Percentiles rank a stretch among this genome's conserved stretches.
Evolutionary conservation across 2,113 vertebrate genomes (phyloP).

Genomic region (Oncorhynchus nerka): DNA sequence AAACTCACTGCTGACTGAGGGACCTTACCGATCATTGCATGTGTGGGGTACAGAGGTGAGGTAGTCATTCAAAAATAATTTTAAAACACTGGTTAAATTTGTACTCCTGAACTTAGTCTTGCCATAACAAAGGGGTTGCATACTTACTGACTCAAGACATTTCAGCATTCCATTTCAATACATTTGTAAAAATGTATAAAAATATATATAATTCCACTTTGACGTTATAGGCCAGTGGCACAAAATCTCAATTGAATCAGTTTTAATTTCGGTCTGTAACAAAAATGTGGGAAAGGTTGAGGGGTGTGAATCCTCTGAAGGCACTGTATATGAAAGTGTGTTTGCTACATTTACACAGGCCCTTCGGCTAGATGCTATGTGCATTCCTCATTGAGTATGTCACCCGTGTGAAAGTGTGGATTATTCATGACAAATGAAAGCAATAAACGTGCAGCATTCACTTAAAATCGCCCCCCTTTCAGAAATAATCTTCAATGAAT

Average conservation of each 20-base stretch:
- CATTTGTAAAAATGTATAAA: too few species aligned
- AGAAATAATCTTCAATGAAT: conserved; percentile 25
- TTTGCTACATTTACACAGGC: background rate
- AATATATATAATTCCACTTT: too few species aligned
- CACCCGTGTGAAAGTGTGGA: background rate
- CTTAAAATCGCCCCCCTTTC: conserved; percentile 1
- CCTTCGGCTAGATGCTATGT: background rate
- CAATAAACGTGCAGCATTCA: conserved; percentile 22
- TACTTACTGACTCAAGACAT: too few species aligned
- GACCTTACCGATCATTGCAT: too few species aligned
- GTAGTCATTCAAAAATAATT: too few species aligned
- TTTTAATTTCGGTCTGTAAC: too few species aligned
- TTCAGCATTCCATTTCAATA: too few species aligned
- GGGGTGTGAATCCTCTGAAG: background rate
- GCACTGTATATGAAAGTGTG: background rate
- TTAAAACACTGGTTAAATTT: background rate
- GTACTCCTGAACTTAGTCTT: background rate
- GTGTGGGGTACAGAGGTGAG: too few species aligned
- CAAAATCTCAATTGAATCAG: too few species aligned
- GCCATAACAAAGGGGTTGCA: background rate
- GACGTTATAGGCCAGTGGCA: too few species aligned
- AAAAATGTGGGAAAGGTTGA: too few species aligned
- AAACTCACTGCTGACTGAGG: too few species aligned
- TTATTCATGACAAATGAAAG: conserved; percentile 27
- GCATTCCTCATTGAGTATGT: background rate